phyloP scores from a whole-genome alignment of 2,113 vertebrate genomes.

The Tympanuchus pallidicinctus region DNA sequence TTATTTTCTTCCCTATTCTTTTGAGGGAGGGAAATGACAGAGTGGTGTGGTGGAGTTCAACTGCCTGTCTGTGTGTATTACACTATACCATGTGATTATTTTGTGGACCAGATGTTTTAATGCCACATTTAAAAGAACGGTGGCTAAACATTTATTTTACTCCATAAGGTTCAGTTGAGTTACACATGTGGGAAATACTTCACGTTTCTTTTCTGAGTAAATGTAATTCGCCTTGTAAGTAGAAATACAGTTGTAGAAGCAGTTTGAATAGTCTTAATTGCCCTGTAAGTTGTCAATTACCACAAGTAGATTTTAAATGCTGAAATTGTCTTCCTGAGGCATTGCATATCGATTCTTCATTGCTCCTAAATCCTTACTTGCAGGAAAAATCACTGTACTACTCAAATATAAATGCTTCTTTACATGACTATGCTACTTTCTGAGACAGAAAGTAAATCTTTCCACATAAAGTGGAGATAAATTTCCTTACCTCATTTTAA shows the following conservation, averaged over 20 bases:
- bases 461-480: background rate
- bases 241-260: background rate
- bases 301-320: constrained; percentile 21
- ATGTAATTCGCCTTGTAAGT: constrained; percentile 3
- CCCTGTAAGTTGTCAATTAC: background rate
- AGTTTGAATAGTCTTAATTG: constrained; percentile 3
- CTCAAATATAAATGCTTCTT: constrained; percentile 4
- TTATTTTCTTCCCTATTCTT: background rate
- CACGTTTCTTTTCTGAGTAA: background rate
- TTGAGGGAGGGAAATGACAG: background rate
- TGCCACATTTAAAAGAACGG: background rate
- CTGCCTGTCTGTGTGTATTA: accelerated
- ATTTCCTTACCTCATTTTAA: background rate
- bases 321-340: constrained; percentile 6
- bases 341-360: constrained; percentile 55
- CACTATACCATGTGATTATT: background rate
- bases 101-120: background rate
- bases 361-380: constrained; percentile 29
- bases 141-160: background rate
- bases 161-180: background rate
- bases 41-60: accelerated
- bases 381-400: constrained; percentile 14
- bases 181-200: background rate
- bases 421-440: background rate
- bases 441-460: background rate